Percentiles rank a stretch among this genome's conserved stretches.
These are phyloP conservation scores for Calyptomena viridis DNA, from an alignment of 2,113 vertebrate species.

Conservation along the genomic window DNA sequence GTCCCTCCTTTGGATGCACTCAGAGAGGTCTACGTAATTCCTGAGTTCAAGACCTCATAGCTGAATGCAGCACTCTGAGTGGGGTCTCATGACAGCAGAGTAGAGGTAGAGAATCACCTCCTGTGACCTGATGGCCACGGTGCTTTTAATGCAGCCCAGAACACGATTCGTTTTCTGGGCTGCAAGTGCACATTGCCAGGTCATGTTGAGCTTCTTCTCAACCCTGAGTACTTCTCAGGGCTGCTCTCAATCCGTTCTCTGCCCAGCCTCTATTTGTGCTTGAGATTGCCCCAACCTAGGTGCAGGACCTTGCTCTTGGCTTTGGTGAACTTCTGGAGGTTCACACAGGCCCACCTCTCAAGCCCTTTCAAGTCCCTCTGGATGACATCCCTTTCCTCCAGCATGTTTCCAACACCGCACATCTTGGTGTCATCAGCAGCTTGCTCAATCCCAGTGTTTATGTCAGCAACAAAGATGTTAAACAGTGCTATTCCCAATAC, in stretches of 20 bases:
- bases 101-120: neutral
- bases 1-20: neutral
- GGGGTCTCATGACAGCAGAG: neutral
- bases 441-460: neutral
- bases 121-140: neutral
- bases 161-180: neutral
- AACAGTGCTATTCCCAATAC: neutral
- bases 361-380: neutral
- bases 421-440: neutral
- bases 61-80: too few species aligned
- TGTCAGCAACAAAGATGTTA: neutral
- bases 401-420: neutral
- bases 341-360: neutral
- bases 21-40: neutral
- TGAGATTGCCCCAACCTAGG: neutral
- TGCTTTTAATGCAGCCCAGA: neutral
- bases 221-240: neutral
- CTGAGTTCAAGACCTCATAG: neutral
- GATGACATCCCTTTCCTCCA: neutral
- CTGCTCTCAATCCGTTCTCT: neutral
- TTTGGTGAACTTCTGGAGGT: neutral
- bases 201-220: neutral
- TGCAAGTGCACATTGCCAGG: neutral
- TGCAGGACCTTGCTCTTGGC: neutral
- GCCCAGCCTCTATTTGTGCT: neutral